Conservation (phyloP, 2,888 invertebrate genomes). For the Oxytorus armatus region DNA sequence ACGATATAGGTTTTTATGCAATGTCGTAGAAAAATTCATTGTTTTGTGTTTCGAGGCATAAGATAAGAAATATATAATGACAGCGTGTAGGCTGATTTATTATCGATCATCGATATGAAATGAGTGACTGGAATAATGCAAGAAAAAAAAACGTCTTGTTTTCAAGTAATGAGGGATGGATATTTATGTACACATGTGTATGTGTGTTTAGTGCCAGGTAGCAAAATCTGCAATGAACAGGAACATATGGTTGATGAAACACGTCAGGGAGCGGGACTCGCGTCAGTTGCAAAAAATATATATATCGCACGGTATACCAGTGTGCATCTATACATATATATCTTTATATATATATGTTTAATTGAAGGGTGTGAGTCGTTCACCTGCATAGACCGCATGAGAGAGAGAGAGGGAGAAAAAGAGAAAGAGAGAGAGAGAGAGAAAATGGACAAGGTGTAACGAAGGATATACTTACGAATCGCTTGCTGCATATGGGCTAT, state of each 20-base stretch:
- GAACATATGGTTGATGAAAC: slow-evolving; percentile 43
- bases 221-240: slow-evolving; percentile 10
- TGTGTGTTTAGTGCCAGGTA: neutral
- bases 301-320: neutral
- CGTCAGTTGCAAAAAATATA: slow-evolving; percentile 36
- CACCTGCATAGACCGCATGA: neutral
- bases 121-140: too few relatives aligned
- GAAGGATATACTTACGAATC: slow-evolving; percentile 9
- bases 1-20: too few relatives aligned
- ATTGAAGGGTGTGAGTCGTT: slow-evolving; percentile 20
- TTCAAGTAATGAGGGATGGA: neutral
- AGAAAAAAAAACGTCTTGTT: too few relatives aligned
- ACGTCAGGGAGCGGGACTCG: slow-evolving; percentile 12
- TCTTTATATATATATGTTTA: slow-evolving; percentile 12
- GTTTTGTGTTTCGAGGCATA: too few relatives aligned
- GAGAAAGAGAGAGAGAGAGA: slow-evolving; percentile 3
- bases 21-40: too few relatives aligned
- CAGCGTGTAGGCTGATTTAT: too few relatives aligned
- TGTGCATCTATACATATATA: slow-evolving; percentile 7
- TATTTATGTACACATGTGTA: neutral
- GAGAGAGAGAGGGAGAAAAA: neutral
- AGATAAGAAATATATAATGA: too few relatives aligned
- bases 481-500: neutral
- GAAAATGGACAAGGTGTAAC: slow-evolving; percentile 16
- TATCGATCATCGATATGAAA: too few relatives aligned